phyloP scores from a whole-genome alignment of 2,888 invertebrate genomes.

The Eugnorisma glareosa region DNA sequence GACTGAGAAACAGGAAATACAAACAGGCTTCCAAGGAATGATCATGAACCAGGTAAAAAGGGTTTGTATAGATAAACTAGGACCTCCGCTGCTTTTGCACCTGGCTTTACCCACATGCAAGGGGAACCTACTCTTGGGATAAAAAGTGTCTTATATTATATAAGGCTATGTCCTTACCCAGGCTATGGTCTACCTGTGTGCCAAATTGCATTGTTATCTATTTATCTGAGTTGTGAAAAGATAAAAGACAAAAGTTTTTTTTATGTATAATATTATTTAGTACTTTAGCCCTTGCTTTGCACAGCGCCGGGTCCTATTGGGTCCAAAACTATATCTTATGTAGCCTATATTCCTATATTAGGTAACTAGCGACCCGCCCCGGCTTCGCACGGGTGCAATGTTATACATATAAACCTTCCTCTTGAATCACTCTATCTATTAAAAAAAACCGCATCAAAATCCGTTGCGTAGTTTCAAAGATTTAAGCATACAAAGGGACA shows the following conservation, averaged over 20 bases:
- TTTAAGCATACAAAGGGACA: no score
- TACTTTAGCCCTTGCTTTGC: no score
- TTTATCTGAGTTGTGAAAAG: not conserved
- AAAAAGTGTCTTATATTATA: not conserved
- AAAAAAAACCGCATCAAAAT: no score
- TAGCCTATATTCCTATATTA: no score
- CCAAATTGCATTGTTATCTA: not conserved
- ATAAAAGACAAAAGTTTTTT: not conserved
- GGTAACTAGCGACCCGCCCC: no score
- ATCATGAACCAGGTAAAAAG: slow-evolving; percentile 94
- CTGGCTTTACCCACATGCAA: not conserved
- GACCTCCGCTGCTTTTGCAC: no score
- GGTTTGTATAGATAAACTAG: not conserved
- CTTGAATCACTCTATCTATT: no score
- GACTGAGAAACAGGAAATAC: slow-evolving; percentile 86
- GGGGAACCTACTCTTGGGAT: not conserved
- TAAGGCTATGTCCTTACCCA: not conserved
- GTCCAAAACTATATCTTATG: no score
- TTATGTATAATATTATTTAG: not conserved
- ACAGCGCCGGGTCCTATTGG: no score
- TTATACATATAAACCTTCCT: no score
- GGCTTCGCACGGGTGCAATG: no score
- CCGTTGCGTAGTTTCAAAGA: no score
- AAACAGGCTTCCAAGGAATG: slow-evolving; percentile 93
- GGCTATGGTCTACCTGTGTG: not conserved